Conservation (phyloP, 2,113 vertebrate genomes). For the Menura novaehollandiae region DNA sequence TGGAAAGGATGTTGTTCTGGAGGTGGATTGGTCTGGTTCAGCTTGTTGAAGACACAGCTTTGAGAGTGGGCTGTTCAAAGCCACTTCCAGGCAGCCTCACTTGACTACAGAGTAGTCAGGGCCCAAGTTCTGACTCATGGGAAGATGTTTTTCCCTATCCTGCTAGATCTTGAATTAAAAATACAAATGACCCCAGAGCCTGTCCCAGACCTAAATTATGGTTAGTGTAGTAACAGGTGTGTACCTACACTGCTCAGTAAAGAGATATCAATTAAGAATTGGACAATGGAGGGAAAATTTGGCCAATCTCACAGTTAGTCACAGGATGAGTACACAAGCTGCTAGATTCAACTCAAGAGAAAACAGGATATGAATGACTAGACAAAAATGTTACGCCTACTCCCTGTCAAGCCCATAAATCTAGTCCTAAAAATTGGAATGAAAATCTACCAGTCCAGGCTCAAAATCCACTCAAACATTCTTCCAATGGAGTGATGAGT, state of each 20-base stretch:
- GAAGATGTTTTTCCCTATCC: neutral
- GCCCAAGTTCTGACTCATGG: neutral
- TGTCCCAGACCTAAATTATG: neutral
- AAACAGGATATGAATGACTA: slow-evolving; percentile 43
- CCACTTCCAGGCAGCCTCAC: neutral
- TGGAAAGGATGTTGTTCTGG: neutral
- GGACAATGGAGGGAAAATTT: neutral
- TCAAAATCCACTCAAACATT: neutral
- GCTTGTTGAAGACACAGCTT: slow-evolving; percentile 13
- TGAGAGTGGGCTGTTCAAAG: slow-evolving; percentile 16
- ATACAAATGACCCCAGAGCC: neutral
- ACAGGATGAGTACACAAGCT: neutral
- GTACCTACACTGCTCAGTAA: neutral
- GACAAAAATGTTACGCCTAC: slow-evolving; percentile 11
- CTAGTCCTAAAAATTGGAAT: neutral
- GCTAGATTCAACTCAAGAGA: slow-evolving; percentile 9
- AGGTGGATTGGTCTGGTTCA: slow-evolving; percentile 27
- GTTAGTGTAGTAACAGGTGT: neutral
- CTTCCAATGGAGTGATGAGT: neutral
- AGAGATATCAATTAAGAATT: neutral
- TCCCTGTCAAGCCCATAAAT: neutral
- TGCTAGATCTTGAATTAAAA: neutral
- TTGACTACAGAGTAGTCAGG: neutral
- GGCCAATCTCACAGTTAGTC: slow-evolving; percentile 10
- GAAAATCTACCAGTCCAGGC: neutral